Conservation (phyloP, 2,797 vertebrate species). For the Bucorvus abyssinicus region DNA sequence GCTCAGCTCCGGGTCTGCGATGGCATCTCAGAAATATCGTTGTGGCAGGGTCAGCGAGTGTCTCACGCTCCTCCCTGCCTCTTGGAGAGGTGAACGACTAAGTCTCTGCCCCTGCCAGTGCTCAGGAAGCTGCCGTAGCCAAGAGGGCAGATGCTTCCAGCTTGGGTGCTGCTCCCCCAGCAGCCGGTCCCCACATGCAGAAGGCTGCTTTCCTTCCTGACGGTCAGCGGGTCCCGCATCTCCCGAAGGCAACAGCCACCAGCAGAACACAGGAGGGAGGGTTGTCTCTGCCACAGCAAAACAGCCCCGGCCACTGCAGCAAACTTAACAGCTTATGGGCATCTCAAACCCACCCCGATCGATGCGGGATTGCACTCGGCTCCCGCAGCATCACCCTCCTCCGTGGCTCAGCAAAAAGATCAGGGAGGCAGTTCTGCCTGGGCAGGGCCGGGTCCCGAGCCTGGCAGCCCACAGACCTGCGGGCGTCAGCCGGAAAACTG, state of each 20-base stretch:
- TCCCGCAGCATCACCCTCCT: background rate
- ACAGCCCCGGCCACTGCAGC: background rate
- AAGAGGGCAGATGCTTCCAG: background rate
- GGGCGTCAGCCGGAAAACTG: background rate
- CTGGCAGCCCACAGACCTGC: background rate
- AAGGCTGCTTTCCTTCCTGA: background rate
- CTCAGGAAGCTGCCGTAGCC: background rate
- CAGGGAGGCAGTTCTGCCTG: background rate
- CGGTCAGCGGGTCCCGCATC: background rate
- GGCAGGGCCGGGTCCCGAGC: background rate
- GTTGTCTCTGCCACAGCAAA: background rate
- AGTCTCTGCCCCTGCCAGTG: background rate
- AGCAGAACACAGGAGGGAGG: background rate
- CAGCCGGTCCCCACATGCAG: background rate
- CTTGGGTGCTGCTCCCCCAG: background rate
- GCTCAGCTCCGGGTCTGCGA: background rate
- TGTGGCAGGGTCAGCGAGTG: background rate
- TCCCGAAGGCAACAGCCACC: background rate
- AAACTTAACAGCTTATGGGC: background rate
- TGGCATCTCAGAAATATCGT: accelerated
- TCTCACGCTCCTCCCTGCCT: background rate
- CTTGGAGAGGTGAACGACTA: background rate
- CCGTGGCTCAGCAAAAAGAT: background rate
- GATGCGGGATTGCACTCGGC: background rate
- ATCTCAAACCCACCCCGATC: background rate